Evolutionary conservation across 2,888 invertebrate genomes (phyloP), one percentile per base, ranked within the genome.

Genomic region (Timema cristinae): DNA sequence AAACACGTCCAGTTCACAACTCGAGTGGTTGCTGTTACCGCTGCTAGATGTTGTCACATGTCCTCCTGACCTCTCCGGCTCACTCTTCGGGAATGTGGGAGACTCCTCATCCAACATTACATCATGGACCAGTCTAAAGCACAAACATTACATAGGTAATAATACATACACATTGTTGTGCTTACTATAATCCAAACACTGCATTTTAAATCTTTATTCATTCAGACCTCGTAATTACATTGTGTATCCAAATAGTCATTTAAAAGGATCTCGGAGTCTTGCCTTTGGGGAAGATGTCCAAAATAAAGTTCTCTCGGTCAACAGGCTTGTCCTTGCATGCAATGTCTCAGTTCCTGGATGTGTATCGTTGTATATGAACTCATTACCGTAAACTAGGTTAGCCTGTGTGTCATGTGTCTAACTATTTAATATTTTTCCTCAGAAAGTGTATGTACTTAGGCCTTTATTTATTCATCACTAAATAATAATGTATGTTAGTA

Each of bases 101-200:
- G 92, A 92, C 75, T 91, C 91, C 81, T 93, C 92, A 78, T 94
- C 94, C 80, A 93, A 86, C 77, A 88, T 87, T 78, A 92, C 90
- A 87, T 91, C 91, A 84, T 93, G 94, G 81, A 94, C 93, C 81
- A 95, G 86, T 79, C 94, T 94, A 81, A 66, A 81, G 81, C 32
- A 32, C 32, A 32, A 32, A 32, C 73, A 75, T 72, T 73, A 71
- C 69, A 67, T 47, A 6, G 16, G 13, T 63, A 32, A 59, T 47
- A 13, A 10, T 47, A 15, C 50, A 32, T 15, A 32, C 61, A 61
- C 54, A 16, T 56, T 56, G 32, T 15, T 56, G 56, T 68, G 15
- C 68, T 9, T 15, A 7, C 16, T n/a, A 8, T 7, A 50, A 7
- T 16, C 50, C 50, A 50, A n/a, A 32, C 32, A 32, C 32, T 13